Base-by-base conservation (phyloP, 2,888 invertebrate genomes). In the Lobophora halterata region DNA sequence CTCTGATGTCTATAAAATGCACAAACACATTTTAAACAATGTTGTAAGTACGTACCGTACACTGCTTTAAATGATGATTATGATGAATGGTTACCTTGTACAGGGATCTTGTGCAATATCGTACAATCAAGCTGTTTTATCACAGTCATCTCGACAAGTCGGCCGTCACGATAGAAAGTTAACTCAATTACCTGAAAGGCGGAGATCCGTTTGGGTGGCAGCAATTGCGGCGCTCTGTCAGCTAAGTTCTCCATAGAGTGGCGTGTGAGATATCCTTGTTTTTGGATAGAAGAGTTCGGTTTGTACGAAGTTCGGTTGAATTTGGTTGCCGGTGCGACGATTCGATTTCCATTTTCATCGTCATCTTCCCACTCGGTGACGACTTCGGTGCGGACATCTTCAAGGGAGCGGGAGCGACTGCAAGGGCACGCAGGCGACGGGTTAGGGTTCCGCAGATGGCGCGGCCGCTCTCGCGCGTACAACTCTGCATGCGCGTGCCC, bases 231-330 rank as follows among this genome's bases (percentile, higher is more conserved):
- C 44, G 80, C 74, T 60, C 86, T 81, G 55, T 90, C 90, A 52
- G 81, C 90, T 49, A 93, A 80, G 73, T 93, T 92, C 69, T 93
- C 93, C 91, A 93, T 92, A 0, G 93, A 93, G 48, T 92, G 89
- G 24, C 93, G 85, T n/a, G 89, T 88, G 39, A 86, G 76, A 49
- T 86, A 86, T 52, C 79, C 77, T 58, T 86, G 83, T 45, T 86
- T 86, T 67, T 83, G 77, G 50, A 86, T 79, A 34, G 72, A 52
- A 4, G 68, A 56, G 49, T 71, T 77, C 3, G 69, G 54, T 64
- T 78, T 80, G 56, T 83, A 73, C n/a, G 79, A 59, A 7, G 72
- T 71, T 16, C 79, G 77, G 49, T 86, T 87, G 55, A 83, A 87
- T 51, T 88, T 89, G 1, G 88, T 79, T 1, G 79, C 81, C 27